These are phyloP conservation scores for Siphamia tubifer DNA, from an alignment of 2,113 vertebrate genomes.

Conservation along the genomic window DNA sequence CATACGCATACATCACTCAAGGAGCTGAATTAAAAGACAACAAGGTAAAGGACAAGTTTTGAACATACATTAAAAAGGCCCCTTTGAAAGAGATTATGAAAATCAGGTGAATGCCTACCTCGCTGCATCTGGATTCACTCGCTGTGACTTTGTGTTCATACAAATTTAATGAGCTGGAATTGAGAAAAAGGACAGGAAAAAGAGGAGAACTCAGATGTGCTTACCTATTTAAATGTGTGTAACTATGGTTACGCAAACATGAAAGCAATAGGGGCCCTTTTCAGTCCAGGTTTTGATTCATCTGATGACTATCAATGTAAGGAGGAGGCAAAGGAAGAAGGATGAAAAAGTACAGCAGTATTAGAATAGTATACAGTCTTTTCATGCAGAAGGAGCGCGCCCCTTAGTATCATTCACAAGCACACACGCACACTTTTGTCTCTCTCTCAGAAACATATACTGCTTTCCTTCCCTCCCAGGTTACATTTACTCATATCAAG, in stretches of 20 bases:
- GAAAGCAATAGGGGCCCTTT: conserved; percentile 72
- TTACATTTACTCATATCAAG: background rate
- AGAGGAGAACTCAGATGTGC: conserved; percentile 65
- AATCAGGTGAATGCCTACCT: conserved; percentile 52
- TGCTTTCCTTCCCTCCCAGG: background rate
- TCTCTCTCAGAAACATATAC: background rate
- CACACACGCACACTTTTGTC: background rate
- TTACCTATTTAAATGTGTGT: conserved; percentile 79
- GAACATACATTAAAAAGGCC: conserved; percentile 41
- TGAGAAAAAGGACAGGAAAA: conserved; percentile 54
- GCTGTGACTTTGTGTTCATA: conserved; percentile 65
- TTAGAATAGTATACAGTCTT: conserved; percentile 1
- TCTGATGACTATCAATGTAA: conserved; percentile 57
- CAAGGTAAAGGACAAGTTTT: conserved; percentile 56
- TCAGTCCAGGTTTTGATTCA: conserved; percentile 68
- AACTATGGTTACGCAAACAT: conserved; percentile 81
- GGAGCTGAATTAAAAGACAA: conserved; percentile 54
- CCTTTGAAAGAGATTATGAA: conserved; percentile 59
- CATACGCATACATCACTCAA: conserved; percentile 38
- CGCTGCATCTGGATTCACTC: conserved; percentile 44
- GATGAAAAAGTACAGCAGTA: conserved; percentile 12
- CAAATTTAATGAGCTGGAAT: conserved; percentile 77
- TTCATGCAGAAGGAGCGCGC: conserved; percentile 13
- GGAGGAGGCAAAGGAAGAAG: conserved; percentile 35
- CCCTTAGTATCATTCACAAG: background rate